A percentile compares a stretch with the other conserved stretches of the same genome.
Evolutionary conservation across 2,888 invertebrate species (phyloP).

Genomic region (Drosophila borealis): DNA sequence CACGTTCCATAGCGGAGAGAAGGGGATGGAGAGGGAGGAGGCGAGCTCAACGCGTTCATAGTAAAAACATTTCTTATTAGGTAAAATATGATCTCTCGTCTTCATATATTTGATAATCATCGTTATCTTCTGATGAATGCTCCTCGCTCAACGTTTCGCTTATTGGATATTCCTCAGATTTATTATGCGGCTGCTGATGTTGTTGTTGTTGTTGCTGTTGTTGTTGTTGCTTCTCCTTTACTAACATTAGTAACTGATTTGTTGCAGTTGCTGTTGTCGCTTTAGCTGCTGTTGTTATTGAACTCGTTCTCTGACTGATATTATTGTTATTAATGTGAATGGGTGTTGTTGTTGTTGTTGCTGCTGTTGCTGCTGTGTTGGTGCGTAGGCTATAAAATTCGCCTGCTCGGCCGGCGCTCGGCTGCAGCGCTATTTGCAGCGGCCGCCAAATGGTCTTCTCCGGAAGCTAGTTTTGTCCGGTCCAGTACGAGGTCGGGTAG

Average conservation of each 20-base stretch:
- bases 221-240: slow-evolving; percentile 47
- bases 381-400: slow-evolving; percentile 67
- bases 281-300: slow-evolving; percentile 22
- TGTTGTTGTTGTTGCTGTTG: slow-evolving; percentile 14
- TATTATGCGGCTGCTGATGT: slow-evolving; percentile 5
- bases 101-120: slow-evolving; percentile 66
- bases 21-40: background rate
- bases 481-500: slow-evolving; percentile 85
- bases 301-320: slow-evolving; percentile 31
- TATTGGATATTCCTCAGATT: slow-evolving; percentile 22
- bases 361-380: slow-evolving; percentile 30
- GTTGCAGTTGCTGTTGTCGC: slow-evolving; percentile 31
- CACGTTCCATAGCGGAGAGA: slow-evolving; percentile 19
- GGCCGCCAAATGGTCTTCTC: slow-evolving; percentile 75
- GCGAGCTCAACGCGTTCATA: slow-evolving; percentile 45
- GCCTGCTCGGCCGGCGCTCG: slow-evolving; percentile 35
- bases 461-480: slow-evolving; percentile 85
- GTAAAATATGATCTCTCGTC: slow-evolving; percentile 77
- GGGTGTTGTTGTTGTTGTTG: slow-evolving; percentile 49
- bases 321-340: slow-evolving; percentile 61
- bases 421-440: slow-evolving; percentile 59
- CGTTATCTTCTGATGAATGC: slow-evolving; percentile 43
- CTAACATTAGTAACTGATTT: slow-evolving; percentile 70
- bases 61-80: slow-evolving; percentile 77
- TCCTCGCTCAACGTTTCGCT: slow-evolving; percentile 50